These are phyloP conservation scores for Porites lutea DNA, from an alignment of 64 coral and sea anemone genomes.

Conservation along the genomic window DNA sequence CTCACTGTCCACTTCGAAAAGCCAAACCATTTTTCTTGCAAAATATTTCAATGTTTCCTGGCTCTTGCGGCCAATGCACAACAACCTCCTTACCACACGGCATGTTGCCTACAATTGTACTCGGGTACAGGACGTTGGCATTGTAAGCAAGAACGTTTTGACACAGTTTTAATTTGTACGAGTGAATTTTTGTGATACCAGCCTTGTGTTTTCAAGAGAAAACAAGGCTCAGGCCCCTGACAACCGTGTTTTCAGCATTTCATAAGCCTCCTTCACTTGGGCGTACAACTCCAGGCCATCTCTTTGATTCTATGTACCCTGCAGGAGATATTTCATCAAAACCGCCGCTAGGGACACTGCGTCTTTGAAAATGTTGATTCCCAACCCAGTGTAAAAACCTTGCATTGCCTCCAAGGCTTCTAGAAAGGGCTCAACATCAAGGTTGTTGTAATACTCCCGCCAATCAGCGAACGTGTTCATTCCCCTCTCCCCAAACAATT, in stretches of 20 bases:
- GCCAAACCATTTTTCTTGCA: too few species aligned
- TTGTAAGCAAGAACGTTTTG: slow-evolving; percentile 46
- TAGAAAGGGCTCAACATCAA: slow-evolving; percentile 41
- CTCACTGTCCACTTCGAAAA: too few species aligned
- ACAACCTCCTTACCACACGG: slow-evolving; percentile 38
- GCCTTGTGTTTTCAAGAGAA: slow-evolving; percentile 23
- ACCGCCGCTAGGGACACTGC: slow-evolving; percentile 38
- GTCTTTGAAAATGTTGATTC: slow-evolving; percentile 63
- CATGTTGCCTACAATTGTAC: slow-evolving; percentile 15
- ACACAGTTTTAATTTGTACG: slow-evolving; percentile 30
- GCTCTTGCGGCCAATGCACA: slow-evolving; percentile 3
- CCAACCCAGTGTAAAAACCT: slow-evolving; percentile 43
- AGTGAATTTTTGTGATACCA: slow-evolving; percentile 17
- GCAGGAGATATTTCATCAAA: slow-evolving; percentile 43
- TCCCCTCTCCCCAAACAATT: slow-evolving; percentile 11
- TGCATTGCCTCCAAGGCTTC: slow-evolving; percentile 56
- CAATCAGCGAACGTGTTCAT: slow-evolving; percentile 42
- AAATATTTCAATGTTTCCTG: too few species aligned
- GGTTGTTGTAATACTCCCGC: slow-evolving; percentile 48
- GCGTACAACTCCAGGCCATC: slow-evolving; percentile 6
- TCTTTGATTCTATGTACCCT: not conserved
- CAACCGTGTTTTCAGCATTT: slow-evolving; percentile 26
- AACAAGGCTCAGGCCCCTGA: slow-evolving; percentile 33
- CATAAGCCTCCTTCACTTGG: slow-evolving; percentile 4
- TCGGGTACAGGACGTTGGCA: slow-evolving; percentile 53